phyloP scores from a whole-genome alignment of 2,797 vertebrate species.

The Monodelphis domestica region DNA sequence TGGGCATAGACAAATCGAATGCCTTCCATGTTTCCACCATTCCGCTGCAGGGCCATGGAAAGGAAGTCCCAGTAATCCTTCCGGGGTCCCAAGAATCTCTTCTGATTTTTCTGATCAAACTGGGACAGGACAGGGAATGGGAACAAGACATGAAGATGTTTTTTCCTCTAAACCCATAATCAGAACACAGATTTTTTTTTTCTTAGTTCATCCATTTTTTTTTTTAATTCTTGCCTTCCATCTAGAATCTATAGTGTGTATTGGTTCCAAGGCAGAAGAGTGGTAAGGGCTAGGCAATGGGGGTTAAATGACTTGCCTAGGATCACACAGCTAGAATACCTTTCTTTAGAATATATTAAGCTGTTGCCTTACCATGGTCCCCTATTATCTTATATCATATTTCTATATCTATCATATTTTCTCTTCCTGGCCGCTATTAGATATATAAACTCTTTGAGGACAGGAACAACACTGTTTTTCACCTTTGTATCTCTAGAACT shows the following conservation, averaged over 20 bases:
- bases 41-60: constrained; percentile 69
- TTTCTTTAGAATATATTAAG: not conserved
- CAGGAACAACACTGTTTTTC: not conserved
- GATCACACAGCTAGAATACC: no score
- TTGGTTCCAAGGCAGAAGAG: no score
- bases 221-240: no score
- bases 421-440: not conserved
- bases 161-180: not conserved
- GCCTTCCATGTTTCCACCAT: constrained; percentile 68
- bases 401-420: not conserved
- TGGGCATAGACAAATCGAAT: constrained; percentile 73
- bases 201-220: not conserved
- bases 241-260: no score
- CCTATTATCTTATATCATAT: not conserved
- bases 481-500: not conserved
- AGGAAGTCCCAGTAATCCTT: constrained; percentile 87
- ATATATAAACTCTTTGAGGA: not conserved
- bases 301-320: no score
- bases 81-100: constrained; percentile 81
- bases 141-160: not conserved
- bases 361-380: not conserved
- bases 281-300: no score
- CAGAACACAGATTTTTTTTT: not conserved
- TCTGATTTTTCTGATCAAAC: constrained; percentile 87
- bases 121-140: constrained; percentile 47